Conservation (phyloP, 2,888 invertebrate genomes). For the Griposia aprilina region DNA sequence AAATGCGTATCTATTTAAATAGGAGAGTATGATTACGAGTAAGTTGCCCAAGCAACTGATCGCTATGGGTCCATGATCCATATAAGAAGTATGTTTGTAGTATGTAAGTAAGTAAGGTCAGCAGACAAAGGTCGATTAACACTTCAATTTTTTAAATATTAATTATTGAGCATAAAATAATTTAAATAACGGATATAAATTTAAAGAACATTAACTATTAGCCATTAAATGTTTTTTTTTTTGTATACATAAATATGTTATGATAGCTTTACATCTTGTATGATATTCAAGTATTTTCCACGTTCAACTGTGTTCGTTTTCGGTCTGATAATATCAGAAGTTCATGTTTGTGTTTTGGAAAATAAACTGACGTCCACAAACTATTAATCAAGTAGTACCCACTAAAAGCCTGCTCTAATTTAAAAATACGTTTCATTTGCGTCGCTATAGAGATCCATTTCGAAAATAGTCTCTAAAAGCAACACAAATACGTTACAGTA, state of each 20-base stretch:
- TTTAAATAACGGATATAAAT: no score
- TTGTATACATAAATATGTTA: no score
- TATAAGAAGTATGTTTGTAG: not conserved
- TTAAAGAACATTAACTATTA: no score
- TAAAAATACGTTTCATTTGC: slow-evolving; percentile 29
- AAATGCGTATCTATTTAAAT: not conserved
- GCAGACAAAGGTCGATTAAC: not conserved
- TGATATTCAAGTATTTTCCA: not conserved
- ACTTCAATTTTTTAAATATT: not conserved
- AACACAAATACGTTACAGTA: slow-evolving; percentile 41
- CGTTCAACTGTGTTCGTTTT: not conserved
- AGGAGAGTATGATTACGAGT: no score
- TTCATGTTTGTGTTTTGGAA: slow-evolving; percentile 6
- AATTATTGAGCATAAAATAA: no score
- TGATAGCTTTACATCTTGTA: no score
- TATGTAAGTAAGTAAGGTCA: no score
- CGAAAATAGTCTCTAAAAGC: slow-evolving; percentile 25
- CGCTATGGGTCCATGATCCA: not conserved
- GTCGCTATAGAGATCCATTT: not conserved
- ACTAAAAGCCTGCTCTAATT: slow-evolving; percentile 40
- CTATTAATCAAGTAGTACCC: slow-evolving; percentile 35
- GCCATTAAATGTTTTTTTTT: no score
- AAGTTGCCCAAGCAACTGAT: not conserved
- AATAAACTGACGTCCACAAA: not conserved
- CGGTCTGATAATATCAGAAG: not conserved